Conservation (phyloP, 2,797 vertebrate genomes). For the Poecile montanus region DNA sequence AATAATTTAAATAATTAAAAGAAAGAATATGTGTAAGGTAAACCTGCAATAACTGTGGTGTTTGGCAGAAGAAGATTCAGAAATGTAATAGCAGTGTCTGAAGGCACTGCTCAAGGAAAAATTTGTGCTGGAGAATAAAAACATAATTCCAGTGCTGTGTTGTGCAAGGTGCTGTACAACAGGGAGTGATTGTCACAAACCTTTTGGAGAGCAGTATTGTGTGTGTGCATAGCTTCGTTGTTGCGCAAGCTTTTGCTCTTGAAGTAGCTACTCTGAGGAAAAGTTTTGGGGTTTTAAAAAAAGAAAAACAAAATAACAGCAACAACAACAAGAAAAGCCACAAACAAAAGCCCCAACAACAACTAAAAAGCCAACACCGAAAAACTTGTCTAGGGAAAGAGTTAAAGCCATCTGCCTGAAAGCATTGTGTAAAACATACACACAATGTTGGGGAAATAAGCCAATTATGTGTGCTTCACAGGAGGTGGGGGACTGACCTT, state of each 20-base stretch:
- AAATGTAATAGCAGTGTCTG: background rate
- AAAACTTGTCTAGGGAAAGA: conserved; percentile 54
- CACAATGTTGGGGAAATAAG: conserved; percentile 81
- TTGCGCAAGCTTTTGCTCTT: background rate
- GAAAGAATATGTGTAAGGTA: background rate
- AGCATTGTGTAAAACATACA: conserved; percentile 70
- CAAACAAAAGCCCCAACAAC: background rate
- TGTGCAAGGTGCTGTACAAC: background rate
- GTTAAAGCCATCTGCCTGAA: conserved; percentile 71
- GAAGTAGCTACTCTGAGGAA: background rate
- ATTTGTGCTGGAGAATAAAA: background rate
- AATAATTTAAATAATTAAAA: background rate
- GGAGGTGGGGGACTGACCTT: conserved; percentile 86
- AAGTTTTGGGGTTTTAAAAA: background rate
- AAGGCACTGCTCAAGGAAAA: background rate
- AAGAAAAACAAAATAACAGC: background rate
- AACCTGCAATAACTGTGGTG: background rate
- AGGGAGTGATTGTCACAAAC: background rate
- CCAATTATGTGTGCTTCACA: conserved; percentile 86
- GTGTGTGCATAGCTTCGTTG: background rate
- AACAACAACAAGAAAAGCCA: background rate
- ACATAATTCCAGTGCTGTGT: background rate
- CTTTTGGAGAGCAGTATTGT: background rate
- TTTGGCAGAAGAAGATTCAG: background rate
- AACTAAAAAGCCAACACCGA: background rate